Evolutionary conservation across 2,113 vertebrate genomes (phyloP).

Genomic region (Ctenodactylus gundi): DNA sequence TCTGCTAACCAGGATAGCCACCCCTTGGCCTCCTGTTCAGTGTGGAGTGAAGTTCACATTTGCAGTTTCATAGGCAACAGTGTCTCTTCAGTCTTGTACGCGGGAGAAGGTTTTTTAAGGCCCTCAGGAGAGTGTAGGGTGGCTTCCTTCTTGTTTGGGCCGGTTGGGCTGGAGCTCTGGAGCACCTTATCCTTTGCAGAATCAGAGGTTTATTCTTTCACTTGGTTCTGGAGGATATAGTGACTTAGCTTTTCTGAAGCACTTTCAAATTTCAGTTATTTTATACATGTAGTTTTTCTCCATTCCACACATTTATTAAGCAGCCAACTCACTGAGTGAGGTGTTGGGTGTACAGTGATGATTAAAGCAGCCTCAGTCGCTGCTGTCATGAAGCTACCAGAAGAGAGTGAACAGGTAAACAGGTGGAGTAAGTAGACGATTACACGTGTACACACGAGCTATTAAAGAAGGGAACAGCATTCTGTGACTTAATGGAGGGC

Average conservation of each 20-base stretch:
- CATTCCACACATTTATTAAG: slow-evolving; percentile 40
- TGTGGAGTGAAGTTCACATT: slow-evolving; percentile 26
- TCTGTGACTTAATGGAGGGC: background rate
- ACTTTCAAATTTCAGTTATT: slow-evolving; percentile 33
- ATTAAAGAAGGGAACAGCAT: background rate
- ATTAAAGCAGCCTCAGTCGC: background rate
- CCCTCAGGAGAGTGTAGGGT: background rate
- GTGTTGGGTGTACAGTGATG: background rate
- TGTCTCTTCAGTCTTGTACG: background rate
- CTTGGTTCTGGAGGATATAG: slow-evolving; percentile 7
- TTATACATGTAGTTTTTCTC: slow-evolving; percentile 19
- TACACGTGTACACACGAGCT: background rate
- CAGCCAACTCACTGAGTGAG: background rate
- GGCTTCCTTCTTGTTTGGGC: background rate
- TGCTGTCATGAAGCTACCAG: background rate
- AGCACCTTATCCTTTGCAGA: background rate
- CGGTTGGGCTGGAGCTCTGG: background rate
- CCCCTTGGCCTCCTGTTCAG: background rate
- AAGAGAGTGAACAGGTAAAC: background rate
- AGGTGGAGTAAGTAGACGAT: background rate
- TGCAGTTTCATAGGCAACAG: background rate
- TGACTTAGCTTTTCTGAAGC: slow-evolving; percentile 4
- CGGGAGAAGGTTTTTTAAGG: background rate
- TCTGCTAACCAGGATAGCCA: background rate
- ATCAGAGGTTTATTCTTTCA: background rate